These are phyloP conservation scores for Poeciliopsis prolifica DNA, from an alignment of 2,113 vertebrate genomes.

Conservation along the genomic window DNA sequence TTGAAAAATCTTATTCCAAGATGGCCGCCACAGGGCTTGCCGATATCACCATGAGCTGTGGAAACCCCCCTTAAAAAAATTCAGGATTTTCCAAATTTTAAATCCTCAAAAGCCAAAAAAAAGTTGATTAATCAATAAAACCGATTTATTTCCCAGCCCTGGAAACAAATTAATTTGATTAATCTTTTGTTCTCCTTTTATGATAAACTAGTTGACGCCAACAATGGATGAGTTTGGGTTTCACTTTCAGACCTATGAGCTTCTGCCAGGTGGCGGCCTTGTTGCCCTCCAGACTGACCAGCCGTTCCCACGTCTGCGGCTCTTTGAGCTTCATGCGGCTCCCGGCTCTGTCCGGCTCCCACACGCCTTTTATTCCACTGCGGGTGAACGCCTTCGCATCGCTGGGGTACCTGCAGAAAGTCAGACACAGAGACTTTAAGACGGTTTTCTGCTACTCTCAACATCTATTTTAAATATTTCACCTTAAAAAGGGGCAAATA, in stretches of 20 bases:
- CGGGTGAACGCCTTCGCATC: slow-evolving; percentile 76
- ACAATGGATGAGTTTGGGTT: not conserved
- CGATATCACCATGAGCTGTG: no score
- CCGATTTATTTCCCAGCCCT: no score
- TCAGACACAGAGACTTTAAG: not conserved
- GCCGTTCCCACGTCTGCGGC: slow-evolving; percentile 86
- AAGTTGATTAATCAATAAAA: no score
- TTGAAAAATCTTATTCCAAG: no score
- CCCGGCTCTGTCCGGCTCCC: slow-evolving; percentile 83
- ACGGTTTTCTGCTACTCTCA: not conserved
- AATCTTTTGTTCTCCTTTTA: no score
- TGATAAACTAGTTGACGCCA: no score
- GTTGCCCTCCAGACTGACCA: slow-evolving; percentile 84
- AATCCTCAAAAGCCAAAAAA: no score
- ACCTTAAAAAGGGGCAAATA: not conserved
- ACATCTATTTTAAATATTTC: not conserved
- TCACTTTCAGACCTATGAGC: slow-evolving; percentile 81
- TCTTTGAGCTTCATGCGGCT: slow-evolving; percentile 84
- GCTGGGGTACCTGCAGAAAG: slow-evolving; percentile 81
- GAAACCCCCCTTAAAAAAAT: no score
- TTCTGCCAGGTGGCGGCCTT: slow-evolving; percentile 84
- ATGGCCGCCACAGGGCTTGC: no score
- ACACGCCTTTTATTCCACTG: slow-evolving; percentile 83
- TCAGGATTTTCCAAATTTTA: no score
- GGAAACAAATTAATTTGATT: no score